Conservation (phyloP, 2,113 vertebrate genomes). For the Sinocyclocheilus rhinocerous region DNA sequence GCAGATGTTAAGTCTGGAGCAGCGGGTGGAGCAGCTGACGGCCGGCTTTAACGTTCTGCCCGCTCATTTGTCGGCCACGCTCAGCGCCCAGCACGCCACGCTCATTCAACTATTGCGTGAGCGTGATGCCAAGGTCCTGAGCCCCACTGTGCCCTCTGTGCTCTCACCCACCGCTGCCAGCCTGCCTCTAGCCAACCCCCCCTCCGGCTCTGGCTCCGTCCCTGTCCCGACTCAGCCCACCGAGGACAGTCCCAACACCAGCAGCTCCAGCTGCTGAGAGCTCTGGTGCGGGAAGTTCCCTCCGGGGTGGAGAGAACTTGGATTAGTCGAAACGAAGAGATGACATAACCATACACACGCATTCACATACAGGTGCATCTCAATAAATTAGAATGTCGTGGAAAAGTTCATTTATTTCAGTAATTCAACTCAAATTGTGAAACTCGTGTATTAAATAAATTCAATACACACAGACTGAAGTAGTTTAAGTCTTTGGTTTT, state of each 20-base stretch:
- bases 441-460: no score
- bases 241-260: conserved; percentile 86
- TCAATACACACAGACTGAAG: no score
- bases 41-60: conserved; percentile 88
- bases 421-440: no score
- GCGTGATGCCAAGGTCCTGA: conserved; percentile 67
- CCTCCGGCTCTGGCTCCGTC: conserved; percentile 57
- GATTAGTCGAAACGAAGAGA: conserved; percentile 21
- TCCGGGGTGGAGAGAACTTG: conserved; percentile 10
- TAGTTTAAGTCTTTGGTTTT: no score
- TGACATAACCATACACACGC: conserved; percentile 25
- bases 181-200: conserved; percentile 47
- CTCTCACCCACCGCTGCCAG: conserved; percentile 54
- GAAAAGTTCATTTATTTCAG: no score
- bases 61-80: conserved; percentile 86
- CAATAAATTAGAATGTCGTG: no score
- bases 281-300: not conserved
- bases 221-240: conserved; percentile 68
- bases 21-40: conserved; percentile 91
- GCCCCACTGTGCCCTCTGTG: conserved; percentile 43
- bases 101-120: conserved; percentile 86
- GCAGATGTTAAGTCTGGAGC: conserved; percentile 92
- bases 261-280: conserved; percentile 89
- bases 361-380: no score
- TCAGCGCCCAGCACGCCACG: conserved; percentile 91